A percentile compares a stretch with the other conserved stretches of the same genome.
These are phyloP conservation scores for Enteromius paludinosus DNA, from an alignment of 2,797 vertebrate species.

Conservation along the genomic window DNA sequence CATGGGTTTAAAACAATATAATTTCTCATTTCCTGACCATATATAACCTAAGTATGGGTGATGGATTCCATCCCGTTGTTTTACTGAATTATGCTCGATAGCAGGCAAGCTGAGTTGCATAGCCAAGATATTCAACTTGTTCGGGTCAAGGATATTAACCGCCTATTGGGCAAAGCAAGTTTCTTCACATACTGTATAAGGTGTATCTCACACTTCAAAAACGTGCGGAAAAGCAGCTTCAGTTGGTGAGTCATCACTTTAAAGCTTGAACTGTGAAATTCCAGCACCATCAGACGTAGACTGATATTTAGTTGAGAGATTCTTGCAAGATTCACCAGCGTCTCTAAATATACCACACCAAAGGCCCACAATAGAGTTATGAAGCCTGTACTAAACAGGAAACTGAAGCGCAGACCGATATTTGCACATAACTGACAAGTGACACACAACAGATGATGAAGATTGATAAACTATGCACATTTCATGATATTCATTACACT, in stretches of 20 bases:
- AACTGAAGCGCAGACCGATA: neutral
- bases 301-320: slow-evolving; percentile 53
- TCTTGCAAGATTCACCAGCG: slow-evolving; percentile 24
- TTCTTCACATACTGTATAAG: slow-evolving; percentile 2
- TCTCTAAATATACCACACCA: slow-evolving; percentile 26
- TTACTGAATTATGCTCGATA: neutral
- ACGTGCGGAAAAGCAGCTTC: neutral
- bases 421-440: neutral
- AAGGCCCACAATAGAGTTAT: slow-evolving; percentile 16
- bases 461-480: neutral
- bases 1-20: slow-evolving; percentile 46
- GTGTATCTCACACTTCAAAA: slow-evolving; percentile 24
- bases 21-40: slow-evolving; percentile 44
- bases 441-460: slow-evolving; percentile 5
- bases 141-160: neutral
- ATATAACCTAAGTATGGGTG: slow-evolving; percentile 26
- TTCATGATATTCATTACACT: neutral
- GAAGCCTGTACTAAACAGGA: neutral
- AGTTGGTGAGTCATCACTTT: slow-evolving; percentile 39
- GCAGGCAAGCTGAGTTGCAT: neutral
- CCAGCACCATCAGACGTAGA: slow-evolving; percentile 45
- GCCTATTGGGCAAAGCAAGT: neutral
- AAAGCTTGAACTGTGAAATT: slow-evolving; percentile 53
- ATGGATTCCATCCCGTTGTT: neutral
- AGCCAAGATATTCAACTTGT: slow-evolving; percentile 1